Evolutionary conservation across 2,797 vertebrate species (phyloP).

Genomic region (Tenualosa ilisha): DNA sequence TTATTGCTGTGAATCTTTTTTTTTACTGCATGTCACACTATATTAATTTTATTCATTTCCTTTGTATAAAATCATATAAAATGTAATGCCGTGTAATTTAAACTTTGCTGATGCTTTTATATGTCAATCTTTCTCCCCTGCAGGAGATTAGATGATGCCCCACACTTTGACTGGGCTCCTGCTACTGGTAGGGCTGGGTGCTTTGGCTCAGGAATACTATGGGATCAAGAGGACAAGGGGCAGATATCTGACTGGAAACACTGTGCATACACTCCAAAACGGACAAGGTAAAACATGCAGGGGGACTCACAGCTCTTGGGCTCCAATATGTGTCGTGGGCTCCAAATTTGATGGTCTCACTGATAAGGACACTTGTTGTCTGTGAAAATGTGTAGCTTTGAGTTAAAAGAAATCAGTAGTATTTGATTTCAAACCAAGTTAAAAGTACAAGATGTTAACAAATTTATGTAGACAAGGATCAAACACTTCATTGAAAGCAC

Average conservation of each 20-base stretch:
- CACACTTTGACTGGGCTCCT: conserved; percentile 68
- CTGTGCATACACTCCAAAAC: conserved; percentile 71
- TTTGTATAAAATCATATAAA: not conserved
- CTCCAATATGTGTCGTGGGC: not conserved
- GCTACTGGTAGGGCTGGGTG: conserved; percentile 69
- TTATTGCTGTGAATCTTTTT: not conserved
- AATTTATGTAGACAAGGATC: not conserved
- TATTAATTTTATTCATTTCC: not conserved
- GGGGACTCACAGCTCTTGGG: not conserved
- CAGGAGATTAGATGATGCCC: conserved; percentile 67
- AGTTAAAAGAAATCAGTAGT: not conserved
- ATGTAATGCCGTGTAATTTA: not conserved
- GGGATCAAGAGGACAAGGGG: conserved; percentile 66
- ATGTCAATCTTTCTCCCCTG: not conserved
- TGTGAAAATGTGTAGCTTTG: not conserved
- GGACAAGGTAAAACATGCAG: conserved; percentile 77
- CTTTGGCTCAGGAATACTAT: conserved; percentile 74
- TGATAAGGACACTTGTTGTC: not conserved
- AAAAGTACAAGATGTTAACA: not conserved
- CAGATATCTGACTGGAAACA: conserved; percentile 67
- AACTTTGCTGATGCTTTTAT: not conserved
- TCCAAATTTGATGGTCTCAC: not conserved
- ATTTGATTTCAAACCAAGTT: not conserved
- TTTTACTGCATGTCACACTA: not conserved
- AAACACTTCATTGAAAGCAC: not conserved